Evolutionary conservation across 2,888 invertebrate species (phyloP), one percentile per base, ranked within the genome.

Genomic region (Tolmerus cingulatus): DNA sequence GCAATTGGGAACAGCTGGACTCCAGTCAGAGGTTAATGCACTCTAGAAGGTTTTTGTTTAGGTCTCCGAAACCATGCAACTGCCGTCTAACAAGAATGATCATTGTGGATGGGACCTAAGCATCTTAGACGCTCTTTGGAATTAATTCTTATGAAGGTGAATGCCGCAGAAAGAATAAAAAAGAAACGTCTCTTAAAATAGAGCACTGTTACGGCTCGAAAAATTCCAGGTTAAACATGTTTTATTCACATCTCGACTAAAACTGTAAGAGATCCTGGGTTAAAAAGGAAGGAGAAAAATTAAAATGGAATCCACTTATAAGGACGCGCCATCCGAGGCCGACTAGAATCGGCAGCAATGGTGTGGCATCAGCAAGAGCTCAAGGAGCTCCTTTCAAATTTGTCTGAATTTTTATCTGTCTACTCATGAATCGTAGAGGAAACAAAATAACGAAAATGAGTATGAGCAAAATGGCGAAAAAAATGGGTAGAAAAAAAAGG

Each of bases 1-100:
- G 55, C 82, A 66, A 82, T 57, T 82, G 66, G 57, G 66, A 82
- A 55, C 82, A 82, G 82, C 82, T 82, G 82, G 82, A 27, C 82
- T 9, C 27, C 23, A 12, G 66, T 27, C 14, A 37, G 57, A 57
- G 82, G 82, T 82, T 82, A 23, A 82, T 57, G 82, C 19, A 57
- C 82, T 19, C 57, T 37, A 37, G 76, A 66, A 23, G 66, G 27
- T 66, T 66, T 76, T 76, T 76, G 37, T 76, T 76, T n/a, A 66
- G 66, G 66, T 9, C 23, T 4, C 12, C 8, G 51, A 66, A 23
- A 66, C 23, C 66, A 23, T 23, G 66, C 23, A 66, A 66, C 23
- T 23, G 66, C 66, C 23, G 66, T 66, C 23, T 23, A 66, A 66
- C 7, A 27, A 19, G 57, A 27, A 23, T 3, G 27, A 27, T 23